Percentiles rank a stretch among this genome's conserved stretches.
These are phyloP conservation scores for Drosophila kokeensis DNA, from an alignment of 2,888 invertebrate genomes.

Conservation along the genomic window DNA sequence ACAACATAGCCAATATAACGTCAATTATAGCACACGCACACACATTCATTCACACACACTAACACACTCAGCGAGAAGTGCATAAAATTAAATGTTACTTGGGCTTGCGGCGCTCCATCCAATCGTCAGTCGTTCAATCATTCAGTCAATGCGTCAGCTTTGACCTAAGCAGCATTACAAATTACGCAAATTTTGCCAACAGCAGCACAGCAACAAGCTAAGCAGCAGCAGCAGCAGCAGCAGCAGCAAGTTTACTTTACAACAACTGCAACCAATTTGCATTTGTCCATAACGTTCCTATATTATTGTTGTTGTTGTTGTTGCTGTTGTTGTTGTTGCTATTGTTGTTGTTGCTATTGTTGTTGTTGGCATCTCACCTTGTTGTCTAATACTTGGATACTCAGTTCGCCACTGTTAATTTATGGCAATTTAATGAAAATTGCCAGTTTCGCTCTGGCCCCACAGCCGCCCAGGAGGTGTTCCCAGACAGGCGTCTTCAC, in stretches of 20 bases:
- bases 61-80: constrained; percentile 50
- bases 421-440: constrained; percentile 76
- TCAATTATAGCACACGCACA: constrained; percentile 63
- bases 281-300: constrained; percentile 48
- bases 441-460: constrained; percentile 38
- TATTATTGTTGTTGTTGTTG: constrained; percentile 32
- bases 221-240: constrained; percentile 57
- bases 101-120: constrained; percentile 56
- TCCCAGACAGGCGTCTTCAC: constrained; percentile 34
- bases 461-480: constrained; percentile 43
- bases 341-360: constrained; percentile 36
- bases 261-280: constrained; percentile 48
- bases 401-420: constrained; percentile 56
- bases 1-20: constrained; percentile 72
- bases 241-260: constrained; percentile 18
- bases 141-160: constrained; percentile 51
- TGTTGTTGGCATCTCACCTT: constrained; percentile 57
- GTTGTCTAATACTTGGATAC: constrained; percentile 63
- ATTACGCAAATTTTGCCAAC: constrained; percentile 75
- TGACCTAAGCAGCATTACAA: constrained; percentile 57
- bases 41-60: constrained; percentile 8
- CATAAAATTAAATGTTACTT: constrained; percentile 72
- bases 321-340: constrained; percentile 12
- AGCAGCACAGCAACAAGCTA: constrained; percentile 40
- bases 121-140: constrained; percentile 33